Percentiles rank a stretch among this genome's conserved stretches.
Conservation (phyloP, 2,888 invertebrate species). For the Oxycera nigricornis region DNA sequence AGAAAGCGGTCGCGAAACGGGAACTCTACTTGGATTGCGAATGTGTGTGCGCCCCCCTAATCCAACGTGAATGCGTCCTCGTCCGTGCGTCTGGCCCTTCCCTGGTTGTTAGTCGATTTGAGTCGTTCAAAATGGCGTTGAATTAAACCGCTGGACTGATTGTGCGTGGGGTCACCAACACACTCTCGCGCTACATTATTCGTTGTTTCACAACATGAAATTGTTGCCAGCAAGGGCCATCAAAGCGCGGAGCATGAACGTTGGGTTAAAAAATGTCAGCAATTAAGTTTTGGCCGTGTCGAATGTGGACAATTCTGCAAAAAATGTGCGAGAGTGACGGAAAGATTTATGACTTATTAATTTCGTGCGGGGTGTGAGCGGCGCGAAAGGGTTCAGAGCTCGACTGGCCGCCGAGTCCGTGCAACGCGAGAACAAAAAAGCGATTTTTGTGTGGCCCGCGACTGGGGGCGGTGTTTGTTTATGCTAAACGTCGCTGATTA, state of each 20-base stretch:
- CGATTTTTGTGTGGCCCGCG: background rate
- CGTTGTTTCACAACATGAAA: constrained; percentile 7
- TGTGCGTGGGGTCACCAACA: constrained; percentile 35
- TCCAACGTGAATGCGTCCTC: background rate
- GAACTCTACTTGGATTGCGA: background rate
- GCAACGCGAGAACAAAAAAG: constrained; percentile 7
- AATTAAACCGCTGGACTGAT: background rate
- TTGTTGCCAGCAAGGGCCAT: background rate
- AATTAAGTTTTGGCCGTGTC: background rate
- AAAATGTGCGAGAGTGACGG: constrained; percentile 17
- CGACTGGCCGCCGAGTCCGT: background rate
- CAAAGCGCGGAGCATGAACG: background rate
- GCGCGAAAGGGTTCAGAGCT: background rate
- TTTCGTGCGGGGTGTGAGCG: background rate
- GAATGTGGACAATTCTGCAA: background rate
- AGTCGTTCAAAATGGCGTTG: constrained; percentile 30
- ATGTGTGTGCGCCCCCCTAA: constrained; percentile 3
- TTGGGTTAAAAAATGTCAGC: constrained; percentile 12
- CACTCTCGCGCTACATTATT: background rate
- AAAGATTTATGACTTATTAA: background rate
- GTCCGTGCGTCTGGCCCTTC: background rate
- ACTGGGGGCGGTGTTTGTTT: constrained; percentile 39
- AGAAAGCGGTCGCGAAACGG: constrained; percentile 5
- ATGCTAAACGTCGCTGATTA: constrained; percentile 36
- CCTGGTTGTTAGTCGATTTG: background rate